Base-by-base conservation (phyloP, 2,888 invertebrate genomes). In the Lagria hirta region DNA sequence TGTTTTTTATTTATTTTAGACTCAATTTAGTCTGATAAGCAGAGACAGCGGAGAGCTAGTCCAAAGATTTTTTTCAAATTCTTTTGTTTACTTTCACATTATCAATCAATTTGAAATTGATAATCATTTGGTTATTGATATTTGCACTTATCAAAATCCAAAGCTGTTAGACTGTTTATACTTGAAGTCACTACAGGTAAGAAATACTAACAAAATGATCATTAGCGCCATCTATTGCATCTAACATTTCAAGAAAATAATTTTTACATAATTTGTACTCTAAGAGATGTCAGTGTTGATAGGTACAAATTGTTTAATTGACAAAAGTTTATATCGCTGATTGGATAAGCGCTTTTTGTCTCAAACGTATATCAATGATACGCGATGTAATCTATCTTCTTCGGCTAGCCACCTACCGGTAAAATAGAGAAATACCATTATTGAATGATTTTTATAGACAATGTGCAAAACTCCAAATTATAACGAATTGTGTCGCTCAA, bases 121-220 rank as follows among this genome's bases (percentile, higher is more conserved):
- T 28, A 76, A 78, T 34, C 75, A 76, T 47, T 69, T 94, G 6
- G 74, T 91, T 0, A 70, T 92, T 1, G 93, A 93, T 62, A 79
- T 93, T 35, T 91, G 91, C 62, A 81, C 84, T 32, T 93, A 92
- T 62, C 82, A 83, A 55, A 85, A 92, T 68, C 82, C 91, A 0
- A 79, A 84, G 48, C 85, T 91, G 77, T 70, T 93, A 16, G 84
- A 92, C 58, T 90, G 89, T 55, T 89, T 92, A 89, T 91, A 88
- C 60, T 73, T 88, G 28, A 83, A 88, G 37, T 82, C 84, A 11
- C 82, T 92, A 66, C 82, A 85, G 79, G 86, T 3, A 37, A 10
- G 20, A 10, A 13, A 7, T 6, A 5, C 26, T 3, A 17, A 1
- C 11, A 30, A 18, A 14, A 12, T 12, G 18, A n/a, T 11, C 22